These are phyloP conservation scores for Euura saliciscinereae DNA, from an alignment of 1,140 invertebrate genomes.

Conservation along the genomic window DNA sequence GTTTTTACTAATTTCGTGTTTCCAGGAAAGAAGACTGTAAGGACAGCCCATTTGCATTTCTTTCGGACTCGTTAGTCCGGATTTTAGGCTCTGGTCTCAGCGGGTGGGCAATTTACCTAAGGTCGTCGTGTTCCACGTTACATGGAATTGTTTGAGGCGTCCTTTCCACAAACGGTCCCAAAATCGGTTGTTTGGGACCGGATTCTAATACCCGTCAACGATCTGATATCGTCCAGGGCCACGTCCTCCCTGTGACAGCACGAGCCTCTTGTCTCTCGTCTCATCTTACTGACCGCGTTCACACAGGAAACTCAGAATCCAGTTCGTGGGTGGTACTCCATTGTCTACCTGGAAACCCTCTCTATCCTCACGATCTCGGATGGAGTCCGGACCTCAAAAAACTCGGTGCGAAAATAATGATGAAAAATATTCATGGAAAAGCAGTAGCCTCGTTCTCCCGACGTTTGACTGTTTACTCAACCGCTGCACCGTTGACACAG, in stretches of 20 bases:
- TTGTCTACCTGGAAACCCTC: not conserved
- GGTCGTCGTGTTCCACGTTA: not conserved
- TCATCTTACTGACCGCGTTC: constrained; percentile 9
- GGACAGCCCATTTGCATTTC: too few species aligned
- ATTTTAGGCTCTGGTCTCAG: not conserved
- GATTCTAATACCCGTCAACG: not conserved
- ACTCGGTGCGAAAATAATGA: too few species aligned
- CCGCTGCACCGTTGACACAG: too few species aligned
- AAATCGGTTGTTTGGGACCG: not conserved
- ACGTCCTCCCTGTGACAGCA: not conserved
- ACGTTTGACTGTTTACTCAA: too few species aligned
- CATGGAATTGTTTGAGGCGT: not conserved
- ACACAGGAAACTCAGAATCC: constrained; percentile 9
- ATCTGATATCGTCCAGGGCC: not conserved
- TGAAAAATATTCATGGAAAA: too few species aligned
- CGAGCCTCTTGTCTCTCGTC: constrained; percentile 10
- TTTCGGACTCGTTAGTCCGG: not conserved
- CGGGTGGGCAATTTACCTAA: constrained; percentile 15
- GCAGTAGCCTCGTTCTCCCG: too few species aligned
- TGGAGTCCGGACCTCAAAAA: too few species aligned
- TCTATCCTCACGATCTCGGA: too few species aligned
- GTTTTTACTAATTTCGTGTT: too few species aligned
- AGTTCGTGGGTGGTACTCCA: not conserved
- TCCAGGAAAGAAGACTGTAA: too few species aligned
- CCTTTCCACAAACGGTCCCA: not conserved